A percentile compares a stretch with the other conserved stretches of the same genome.
Evolutionary conservation across 2,888 invertebrate genomes (phyloP).

Genomic region (Camponotus fellah): DNA sequence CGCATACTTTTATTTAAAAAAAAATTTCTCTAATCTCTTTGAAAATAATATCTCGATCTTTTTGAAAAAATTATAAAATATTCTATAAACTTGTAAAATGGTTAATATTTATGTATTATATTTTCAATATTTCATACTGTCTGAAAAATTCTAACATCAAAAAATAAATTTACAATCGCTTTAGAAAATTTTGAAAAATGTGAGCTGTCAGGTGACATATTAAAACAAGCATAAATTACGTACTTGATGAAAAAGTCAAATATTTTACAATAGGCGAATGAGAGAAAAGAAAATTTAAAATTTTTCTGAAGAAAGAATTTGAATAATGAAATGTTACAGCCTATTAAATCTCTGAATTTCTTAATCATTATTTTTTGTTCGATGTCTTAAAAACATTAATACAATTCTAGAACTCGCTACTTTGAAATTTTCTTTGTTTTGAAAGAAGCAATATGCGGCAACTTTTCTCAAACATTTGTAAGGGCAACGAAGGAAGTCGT

Average conservation of each 20-base stretch:
- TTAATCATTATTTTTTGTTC: background rate
- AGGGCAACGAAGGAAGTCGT: conserved; percentile 61
- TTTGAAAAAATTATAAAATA: background rate
- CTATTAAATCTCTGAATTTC: background rate
- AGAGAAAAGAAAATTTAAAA: background rate
- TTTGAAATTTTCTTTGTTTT: background rate
- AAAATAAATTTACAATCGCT: background rate
- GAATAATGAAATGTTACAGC: background rate
- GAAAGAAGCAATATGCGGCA: background rate
- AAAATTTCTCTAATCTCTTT: background rate
- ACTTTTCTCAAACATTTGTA: conserved; percentile 19
- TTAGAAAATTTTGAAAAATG: background rate
- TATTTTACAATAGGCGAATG: background rate
- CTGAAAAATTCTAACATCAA: background rate
- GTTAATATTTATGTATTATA: background rate
- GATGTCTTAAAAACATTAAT: background rate
- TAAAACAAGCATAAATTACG: background rate
- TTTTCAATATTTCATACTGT: background rate
- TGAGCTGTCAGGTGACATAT: background rate
- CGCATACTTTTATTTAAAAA: background rate
- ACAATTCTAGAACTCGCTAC: background rate
- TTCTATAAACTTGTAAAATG: background rate
- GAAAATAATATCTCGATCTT: background rate
- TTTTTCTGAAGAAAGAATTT: background rate
- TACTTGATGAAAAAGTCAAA: background rate